These are phyloP conservation scores for Python bivittatus DNA, from an alignment of 2,113 vertebrate genomes.

Conservation along the genomic window DNA sequence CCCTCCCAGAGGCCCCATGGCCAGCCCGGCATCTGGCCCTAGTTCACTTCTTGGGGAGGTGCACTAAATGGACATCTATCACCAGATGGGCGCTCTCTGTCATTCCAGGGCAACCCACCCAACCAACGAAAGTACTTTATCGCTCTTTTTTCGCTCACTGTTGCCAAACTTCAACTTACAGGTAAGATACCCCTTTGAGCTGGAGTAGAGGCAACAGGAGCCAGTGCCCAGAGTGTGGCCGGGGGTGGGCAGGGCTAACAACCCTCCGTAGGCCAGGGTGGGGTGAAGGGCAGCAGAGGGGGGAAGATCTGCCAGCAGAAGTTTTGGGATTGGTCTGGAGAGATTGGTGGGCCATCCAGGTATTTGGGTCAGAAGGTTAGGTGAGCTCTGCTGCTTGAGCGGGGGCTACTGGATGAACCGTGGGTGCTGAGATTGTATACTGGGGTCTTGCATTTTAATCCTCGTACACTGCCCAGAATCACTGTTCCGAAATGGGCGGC, in stretches of 20 bases:
- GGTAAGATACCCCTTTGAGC: conserved; percentile 70
- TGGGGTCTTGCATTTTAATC: background rate
- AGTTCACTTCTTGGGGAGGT: too few relatives aligned
- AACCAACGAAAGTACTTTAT: conserved; percentile 88
- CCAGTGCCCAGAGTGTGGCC: background rate
- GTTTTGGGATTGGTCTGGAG: background rate
- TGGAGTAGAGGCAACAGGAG: background rate
- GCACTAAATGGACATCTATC: fast-evolving
- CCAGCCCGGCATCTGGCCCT: too few relatives aligned
- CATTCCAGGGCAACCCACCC: conserved; percentile 62
- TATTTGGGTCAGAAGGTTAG: background rate
- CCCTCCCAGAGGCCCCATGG: too few relatives aligned
- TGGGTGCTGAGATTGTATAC: background rate
- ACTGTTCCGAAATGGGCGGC: background rate
- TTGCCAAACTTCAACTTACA: conserved; percentile 93
- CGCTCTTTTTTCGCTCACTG: conserved; percentile 93
- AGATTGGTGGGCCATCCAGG: background rate
- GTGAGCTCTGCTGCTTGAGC: background rate
- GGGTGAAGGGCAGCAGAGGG: background rate
- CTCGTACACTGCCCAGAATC: background rate
- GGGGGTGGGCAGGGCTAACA: background rate
- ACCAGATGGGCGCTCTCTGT: background rate
- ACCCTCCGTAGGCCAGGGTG: background rate
- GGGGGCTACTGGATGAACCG: background rate
- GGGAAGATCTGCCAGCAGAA: background rate